phyloP scores from a whole-genome alignment of 2,797 vertebrate species.

The Aplochiton taeniatus region DNA sequence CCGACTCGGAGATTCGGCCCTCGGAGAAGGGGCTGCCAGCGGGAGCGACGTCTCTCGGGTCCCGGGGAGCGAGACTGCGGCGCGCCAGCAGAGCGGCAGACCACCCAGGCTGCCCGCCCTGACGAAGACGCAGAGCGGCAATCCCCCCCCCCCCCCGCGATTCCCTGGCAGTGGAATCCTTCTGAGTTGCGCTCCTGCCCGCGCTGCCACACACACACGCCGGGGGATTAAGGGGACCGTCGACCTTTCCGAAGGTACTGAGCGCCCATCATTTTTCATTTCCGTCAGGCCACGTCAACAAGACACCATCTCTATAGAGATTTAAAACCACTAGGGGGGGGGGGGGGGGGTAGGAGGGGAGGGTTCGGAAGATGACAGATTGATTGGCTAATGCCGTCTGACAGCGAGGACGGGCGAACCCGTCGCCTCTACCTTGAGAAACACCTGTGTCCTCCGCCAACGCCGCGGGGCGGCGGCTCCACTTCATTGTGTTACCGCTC shows the following conservation, averaged over 20 bases:
- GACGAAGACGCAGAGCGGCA: too few species aligned
- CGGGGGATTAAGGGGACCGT: slow-evolving; percentile 24
- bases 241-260: slow-evolving; percentile 61
- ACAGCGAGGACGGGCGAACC: slow-evolving; percentile 69
- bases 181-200: background rate
- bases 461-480: slow-evolving; percentile 33
- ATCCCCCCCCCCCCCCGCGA: too few species aligned
- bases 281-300: slow-evolving; percentile 52
- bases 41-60: slow-evolving; percentile 34
- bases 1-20: too few species aligned
- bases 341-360: slow-evolving; percentile 20
- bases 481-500: slow-evolving; percentile 59
- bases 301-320: slow-evolving; percentile 52
- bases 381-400: slow-evolving; percentile 76
- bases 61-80: too few species aligned
- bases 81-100: too few species aligned
- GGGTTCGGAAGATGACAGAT: slow-evolving; percentile 66
- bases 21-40: slow-evolving; percentile 39
- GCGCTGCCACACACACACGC: background rate
- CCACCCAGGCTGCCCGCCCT: too few species aligned
- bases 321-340: slow-evolving; percentile 50
- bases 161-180: too few species aligned
- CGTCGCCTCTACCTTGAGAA: slow-evolving; percentile 66
- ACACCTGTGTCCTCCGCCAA: slow-evolving; percentile 75
- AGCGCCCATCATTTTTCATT: slow-evolving; percentile 68